phyloP scores from a whole-genome alignment of 2,113 vertebrate species.

The Chionomys nivalis region DNA sequence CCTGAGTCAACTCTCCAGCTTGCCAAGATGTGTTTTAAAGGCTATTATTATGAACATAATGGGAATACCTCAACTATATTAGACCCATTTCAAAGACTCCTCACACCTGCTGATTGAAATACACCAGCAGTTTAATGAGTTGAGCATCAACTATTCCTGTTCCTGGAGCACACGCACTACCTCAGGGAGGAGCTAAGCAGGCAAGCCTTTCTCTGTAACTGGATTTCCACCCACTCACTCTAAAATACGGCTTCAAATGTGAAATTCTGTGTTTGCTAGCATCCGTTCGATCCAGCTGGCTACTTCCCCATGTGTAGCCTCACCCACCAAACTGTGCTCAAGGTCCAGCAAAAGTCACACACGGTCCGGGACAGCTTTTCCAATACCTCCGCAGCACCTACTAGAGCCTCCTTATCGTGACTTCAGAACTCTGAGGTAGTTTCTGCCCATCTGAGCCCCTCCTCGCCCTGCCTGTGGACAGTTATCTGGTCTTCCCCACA shows the following conservation, averaged over 20 bases:
- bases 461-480: background rate
- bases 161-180: background rate
- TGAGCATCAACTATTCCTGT: slow-evolving; percentile 71
- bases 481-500: background rate
- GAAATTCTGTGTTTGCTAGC: slow-evolving; percentile 19
- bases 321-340: background rate
- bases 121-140: slow-evolving; percentile 73
- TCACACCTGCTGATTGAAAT: slow-evolving; percentile 74
- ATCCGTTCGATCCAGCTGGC: background rate
- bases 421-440: background rate
- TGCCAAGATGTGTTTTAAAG: slow-evolving; percentile 72
- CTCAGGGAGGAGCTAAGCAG: background rate
- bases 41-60: slow-evolving; percentile 68
- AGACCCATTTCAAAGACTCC: slow-evolving; percentile 76
- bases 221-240: slow-evolving; percentile 4
- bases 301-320: background rate
- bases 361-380: background rate
- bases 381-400: background rate
- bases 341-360: background rate
- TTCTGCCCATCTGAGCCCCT: background rate
- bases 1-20: background rate
- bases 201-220: background rate
- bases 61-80: background rate
- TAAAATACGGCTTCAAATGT: slow-evolving; percentile 25
- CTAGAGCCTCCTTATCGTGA: background rate